Base-by-base conservation (phyloP, 2,797 vertebrate genomes). In the Mormyrops attenuatus region DNA sequence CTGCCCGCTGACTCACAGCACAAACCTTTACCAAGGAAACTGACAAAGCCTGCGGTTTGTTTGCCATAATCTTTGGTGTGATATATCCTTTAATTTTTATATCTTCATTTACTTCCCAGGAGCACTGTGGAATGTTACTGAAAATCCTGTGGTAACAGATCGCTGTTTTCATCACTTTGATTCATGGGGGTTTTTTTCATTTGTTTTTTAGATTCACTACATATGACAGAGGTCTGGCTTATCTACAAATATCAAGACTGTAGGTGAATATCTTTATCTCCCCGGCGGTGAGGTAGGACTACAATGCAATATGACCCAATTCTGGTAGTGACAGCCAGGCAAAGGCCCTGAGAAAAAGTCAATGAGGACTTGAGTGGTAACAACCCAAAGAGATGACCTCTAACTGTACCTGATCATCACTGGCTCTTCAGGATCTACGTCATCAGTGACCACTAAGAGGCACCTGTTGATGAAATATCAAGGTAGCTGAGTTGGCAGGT, bases 221-320 rank as follows among this genome's bases (percentile, higher is more conserved):
- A 38, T 20, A 47, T 44, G 77, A 82, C 20, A 82, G 77, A 82
- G 20, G 77, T 22, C 20, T 82, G 41, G 20, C 38, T n/a, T 47
- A 82, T 82, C 77, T 82, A 82, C 17, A 82, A 82, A 82, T 82
- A n/a, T 77, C 41, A 82, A 82, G 77, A 82, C 77, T 82, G 69
- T 82, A 82, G 20, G 34, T 82, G 38, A 82, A 47, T 82, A 82
- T 44, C 20, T 82, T 47, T n/a, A 47, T 22, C 17, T n/a, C 41
- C 41, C 20, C 1, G 8, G 41, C 22, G 41, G 2, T n/a, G 77
- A 82, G 77, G 77, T n/a, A 4, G 41, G 41, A 82, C 77, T 82
- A 82, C 38, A 82, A 82, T 47, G 7, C 20, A 22, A 8, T 22
- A 82, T 44, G 7, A 82, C 41, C 38, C 17, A 22, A 77, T 77